Percentiles rank a stretch among this genome's conserved stretches.
Evolutionary conservation across 2,888 invertebrate genomes (phyloP).

Genomic region (Amphipoea lucens): DNA sequence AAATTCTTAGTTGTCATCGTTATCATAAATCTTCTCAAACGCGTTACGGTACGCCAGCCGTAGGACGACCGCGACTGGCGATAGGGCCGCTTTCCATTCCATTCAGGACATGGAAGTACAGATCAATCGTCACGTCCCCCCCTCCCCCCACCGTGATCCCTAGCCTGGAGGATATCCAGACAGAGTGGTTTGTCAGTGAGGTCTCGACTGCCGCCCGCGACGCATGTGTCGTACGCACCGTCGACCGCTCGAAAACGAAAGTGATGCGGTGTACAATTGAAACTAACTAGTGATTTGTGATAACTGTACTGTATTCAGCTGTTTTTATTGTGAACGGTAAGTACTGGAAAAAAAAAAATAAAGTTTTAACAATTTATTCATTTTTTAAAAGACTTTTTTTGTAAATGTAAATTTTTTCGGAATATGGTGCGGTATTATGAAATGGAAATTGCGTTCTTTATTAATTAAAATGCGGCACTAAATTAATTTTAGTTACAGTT

Average conservation of each 20-base stretch:
- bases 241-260: slow-evolving; percentile 68
- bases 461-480: slow-evolving; percentile 19
- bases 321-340: slow-evolving; percentile 74
- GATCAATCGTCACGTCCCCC: slow-evolving; percentile 85
- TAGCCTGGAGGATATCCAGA: slow-evolving; percentile 78
- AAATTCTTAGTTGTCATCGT: not conserved
- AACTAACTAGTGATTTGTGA: slow-evolving; percentile 76
- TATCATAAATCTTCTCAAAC: slow-evolving; percentile 4
- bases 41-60: slow-evolving; percentile 25
- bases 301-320: slow-evolving; percentile 63
- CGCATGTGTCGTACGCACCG: slow-evolving; percentile 70
- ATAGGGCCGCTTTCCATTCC: slow-evolving; percentile 77
- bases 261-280: slow-evolving; percentile 84
- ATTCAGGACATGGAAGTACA: slow-evolving; percentile 83
- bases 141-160: slow-evolving; percentile 69
- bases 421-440: slow-evolving; percentile 1
- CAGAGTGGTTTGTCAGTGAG: slow-evolving; percentile 77
- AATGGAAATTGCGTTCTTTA: slow-evolving; percentile 18
- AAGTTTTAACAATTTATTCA: not conserved
- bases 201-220: slow-evolving; percentile 73
- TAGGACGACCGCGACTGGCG: slow-evolving; percentile 60
- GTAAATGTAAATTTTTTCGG: not conserved
- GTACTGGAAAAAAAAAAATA: slow-evolving; percentile 51
- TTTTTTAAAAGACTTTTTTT: not conserved
- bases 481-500: slow-evolving; percentile 51